These are phyloP conservation scores for Ascidia mentula DNA, from an alignment of 23 tunicate species.

Conservation along the genomic window DNA sequence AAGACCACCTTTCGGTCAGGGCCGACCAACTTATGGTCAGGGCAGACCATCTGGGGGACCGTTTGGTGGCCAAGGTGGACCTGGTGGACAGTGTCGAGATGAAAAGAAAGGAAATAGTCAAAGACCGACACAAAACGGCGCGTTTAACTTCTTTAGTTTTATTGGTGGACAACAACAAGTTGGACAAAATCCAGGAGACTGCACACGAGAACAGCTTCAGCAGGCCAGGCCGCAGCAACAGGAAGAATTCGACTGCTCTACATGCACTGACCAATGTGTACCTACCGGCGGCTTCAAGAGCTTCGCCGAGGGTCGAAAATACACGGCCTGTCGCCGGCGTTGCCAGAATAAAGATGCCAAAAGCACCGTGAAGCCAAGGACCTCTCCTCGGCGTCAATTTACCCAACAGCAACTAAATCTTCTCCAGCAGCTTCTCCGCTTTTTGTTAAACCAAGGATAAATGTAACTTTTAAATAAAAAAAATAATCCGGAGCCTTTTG, in stretches of 20 bases:
- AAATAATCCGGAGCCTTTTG: too few relatives aligned
- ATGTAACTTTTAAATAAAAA: too few relatives aligned
- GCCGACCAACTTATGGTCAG: background rate
- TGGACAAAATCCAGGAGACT: background rate
- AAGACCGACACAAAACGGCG: background rate
- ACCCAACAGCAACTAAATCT: background rate
- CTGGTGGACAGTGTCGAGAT: background rate
- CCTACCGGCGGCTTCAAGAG: constrained; percentile 20
- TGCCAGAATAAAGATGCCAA: background rate
- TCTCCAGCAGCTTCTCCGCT: background rate
- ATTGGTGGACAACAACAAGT: background rate
- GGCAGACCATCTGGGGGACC: background rate
- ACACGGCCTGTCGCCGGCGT: background rate
- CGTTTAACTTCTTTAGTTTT: background rate
- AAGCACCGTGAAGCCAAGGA: background rate
- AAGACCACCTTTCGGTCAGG: background rate
- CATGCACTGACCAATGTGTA: constrained; percentile 17
- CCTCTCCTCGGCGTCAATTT: background rate
- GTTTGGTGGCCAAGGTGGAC: background rate
- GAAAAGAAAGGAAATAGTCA: background rate
- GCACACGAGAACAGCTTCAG: constrained; percentile 23
- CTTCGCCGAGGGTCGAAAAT: constrained; percentile 9
- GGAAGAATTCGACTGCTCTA: background rate
- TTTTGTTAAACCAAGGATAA: background rate
- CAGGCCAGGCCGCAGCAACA: background rate